Conservation (phyloP, 2,113 vertebrate genomes). For the Anser brachyrhynchus region DNA sequence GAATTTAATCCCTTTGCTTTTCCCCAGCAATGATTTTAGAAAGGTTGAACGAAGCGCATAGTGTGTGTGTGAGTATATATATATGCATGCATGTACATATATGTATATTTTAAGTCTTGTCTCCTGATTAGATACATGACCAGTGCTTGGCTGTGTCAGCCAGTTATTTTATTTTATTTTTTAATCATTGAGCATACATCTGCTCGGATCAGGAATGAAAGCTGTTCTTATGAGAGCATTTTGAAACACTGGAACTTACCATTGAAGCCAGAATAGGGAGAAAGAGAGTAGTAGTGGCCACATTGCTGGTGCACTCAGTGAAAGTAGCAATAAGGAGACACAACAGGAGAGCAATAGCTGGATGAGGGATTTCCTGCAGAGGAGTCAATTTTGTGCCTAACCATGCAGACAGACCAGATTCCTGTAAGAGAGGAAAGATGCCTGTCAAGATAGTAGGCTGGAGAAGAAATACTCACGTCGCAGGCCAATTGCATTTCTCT, state of each 20-base stretch:
- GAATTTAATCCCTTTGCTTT: slow-evolving; percentile 34
- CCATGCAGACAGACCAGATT: slow-evolving; percentile 84
- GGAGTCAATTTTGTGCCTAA: slow-evolving; percentile 83
- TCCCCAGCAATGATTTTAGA: neutral
- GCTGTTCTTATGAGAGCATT: rapidly evolving
- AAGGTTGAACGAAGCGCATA: neutral
- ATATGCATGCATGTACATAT: neutral
- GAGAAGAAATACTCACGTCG: neutral
- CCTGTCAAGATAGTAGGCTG: neutral
- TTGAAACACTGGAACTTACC: slow-evolving; percentile 75
- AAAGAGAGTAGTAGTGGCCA: slow-evolving; percentile 92
- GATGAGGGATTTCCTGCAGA: slow-evolving; percentile 77
- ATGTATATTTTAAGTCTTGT: neutral
- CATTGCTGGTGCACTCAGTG: slow-evolving; percentile 94
- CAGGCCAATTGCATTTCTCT: neutral
- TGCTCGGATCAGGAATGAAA: neutral
- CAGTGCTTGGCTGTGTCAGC: neutral
- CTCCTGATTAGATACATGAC: rapidly evolving
- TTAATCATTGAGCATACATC: neutral
- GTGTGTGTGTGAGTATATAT: neutral
- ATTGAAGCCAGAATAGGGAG: slow-evolving; percentile 92
- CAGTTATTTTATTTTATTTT: neutral
- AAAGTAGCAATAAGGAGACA: slow-evolving; percentile 83
- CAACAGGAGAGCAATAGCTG: slow-evolving; percentile 80
- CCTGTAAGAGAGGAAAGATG: slow-evolving; percentile 61